Conservation (phyloP, 2,888 invertebrate species). For the Eupithecia insigniata region DNA sequence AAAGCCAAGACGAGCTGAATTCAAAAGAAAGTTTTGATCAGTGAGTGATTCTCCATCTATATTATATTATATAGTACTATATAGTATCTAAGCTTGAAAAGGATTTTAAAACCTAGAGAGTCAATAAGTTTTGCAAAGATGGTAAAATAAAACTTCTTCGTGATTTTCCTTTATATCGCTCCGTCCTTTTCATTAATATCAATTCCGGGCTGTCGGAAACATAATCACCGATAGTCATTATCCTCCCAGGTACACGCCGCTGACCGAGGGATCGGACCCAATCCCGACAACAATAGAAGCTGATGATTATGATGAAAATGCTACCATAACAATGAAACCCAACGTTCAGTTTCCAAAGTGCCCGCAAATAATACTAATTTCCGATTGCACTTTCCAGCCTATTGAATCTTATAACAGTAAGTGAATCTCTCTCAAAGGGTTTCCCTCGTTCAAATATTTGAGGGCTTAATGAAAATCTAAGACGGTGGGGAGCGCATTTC, state of each 20-base stretch:
- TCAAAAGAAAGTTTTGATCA: conserved; percentile 15
- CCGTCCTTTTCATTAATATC: conserved; percentile 10
- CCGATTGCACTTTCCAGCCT: conserved; percentile 44
- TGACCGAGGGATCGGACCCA: conserved; percentile 8
- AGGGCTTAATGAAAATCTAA: conserved; percentile 79
- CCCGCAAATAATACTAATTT: conserved; percentile 38
- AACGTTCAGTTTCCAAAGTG: conserved; percentile 21
- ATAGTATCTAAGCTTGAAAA: background rate
- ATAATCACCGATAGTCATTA: conserved; percentile 14
- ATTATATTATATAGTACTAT: too few species aligned
- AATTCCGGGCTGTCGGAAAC: conserved; percentile 7
- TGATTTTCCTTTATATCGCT: background rate
- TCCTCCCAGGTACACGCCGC: conserved; percentile 5
- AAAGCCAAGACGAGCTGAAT: conserved; percentile 21
- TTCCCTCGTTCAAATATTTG: conserved; percentile 71
- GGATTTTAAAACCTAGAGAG: background rate
- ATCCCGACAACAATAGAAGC: conserved; percentile 14
- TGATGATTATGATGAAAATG: conserved; percentile 21
- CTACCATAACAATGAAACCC: conserved; percentile 22
- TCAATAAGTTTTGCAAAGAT: background rate
- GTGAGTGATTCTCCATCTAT: background rate
- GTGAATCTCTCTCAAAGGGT: conserved; percentile 45
- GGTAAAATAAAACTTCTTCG: background rate
- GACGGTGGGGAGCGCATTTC: conserved; percentile 65
- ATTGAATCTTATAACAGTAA: conserved; percentile 45